Conservation (phyloP, 2,113 vertebrate genomes). For the Grallaria varia region DNA sequence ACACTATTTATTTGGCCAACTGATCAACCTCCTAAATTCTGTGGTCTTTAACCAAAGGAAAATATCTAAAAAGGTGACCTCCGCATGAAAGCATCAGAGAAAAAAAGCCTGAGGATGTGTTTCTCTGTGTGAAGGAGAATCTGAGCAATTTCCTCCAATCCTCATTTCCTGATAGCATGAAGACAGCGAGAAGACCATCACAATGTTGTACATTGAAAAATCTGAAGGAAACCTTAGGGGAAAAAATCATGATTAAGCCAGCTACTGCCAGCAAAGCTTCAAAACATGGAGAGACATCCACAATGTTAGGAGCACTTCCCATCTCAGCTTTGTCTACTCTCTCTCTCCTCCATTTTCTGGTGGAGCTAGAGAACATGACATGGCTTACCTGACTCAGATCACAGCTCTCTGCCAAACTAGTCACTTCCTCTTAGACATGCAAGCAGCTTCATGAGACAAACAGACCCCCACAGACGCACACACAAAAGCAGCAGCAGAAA, state of each 20-base stretch:
- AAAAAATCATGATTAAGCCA: slow-evolving; percentile 68
- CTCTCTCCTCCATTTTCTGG: slow-evolving; percentile 96
- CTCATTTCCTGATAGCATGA: slow-evolving; percentile 74
- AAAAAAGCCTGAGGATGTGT: slow-evolving; percentile 70
- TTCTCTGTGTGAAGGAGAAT: slow-evolving; percentile 71
- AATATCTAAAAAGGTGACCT: slow-evolving; percentile 72
- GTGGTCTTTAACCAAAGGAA: slow-evolving; percentile 67
- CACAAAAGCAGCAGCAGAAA: slow-evolving; percentile 68
- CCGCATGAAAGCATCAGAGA: slow-evolving; percentile 55
- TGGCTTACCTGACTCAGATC: slow-evolving; percentile 89
- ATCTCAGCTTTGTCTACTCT: slow-evolving; percentile 86
- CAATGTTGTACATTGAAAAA: slow-evolving; percentile 69
- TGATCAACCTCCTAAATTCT: slow-evolving; percentile 60
- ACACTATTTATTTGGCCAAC: slow-evolving; percentile 42
- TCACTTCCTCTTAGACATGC: slow-evolving; percentile 80
- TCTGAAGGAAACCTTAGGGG: slow-evolving; percentile 58
- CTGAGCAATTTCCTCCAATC: slow-evolving; percentile 75
- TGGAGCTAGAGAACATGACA: slow-evolving; percentile 89
- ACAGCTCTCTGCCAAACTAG: slow-evolving; percentile 84
- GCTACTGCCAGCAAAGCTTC: slow-evolving; percentile 75
- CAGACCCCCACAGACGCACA: slow-evolving; percentile 68
- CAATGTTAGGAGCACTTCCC: slow-evolving; percentile 78
- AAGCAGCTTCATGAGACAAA: slow-evolving; percentile 78
- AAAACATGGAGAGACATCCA: slow-evolving; percentile 77
- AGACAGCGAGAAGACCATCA: slow-evolving; percentile 73